Conservation (phyloP, 2,113 vertebrate species). For the Dipodomys stephensi region DNA sequence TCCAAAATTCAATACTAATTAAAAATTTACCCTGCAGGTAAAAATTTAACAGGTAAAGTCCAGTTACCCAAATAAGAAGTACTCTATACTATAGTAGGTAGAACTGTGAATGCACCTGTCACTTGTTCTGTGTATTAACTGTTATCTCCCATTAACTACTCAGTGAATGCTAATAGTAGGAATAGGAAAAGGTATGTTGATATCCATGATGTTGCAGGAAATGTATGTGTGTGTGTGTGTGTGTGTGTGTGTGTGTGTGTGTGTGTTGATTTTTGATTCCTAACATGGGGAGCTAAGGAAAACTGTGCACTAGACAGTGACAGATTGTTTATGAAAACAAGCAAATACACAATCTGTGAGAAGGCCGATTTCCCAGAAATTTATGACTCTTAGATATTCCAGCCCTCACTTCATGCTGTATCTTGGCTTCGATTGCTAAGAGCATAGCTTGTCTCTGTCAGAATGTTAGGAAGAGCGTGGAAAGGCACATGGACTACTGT, state of each 20-base stretch:
- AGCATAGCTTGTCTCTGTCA: background rate
- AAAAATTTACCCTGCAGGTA: background rate
- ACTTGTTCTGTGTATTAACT: conserved; percentile 36
- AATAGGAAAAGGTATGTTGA: conserved; percentile 25
- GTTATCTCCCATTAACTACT: background rate
- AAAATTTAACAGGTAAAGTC: background rate
- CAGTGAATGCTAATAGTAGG: background rate
- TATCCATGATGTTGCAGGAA: conserved; percentile 49
- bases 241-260: too few relatives aligned
- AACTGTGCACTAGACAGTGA: background rate
- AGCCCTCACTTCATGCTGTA: background rate
- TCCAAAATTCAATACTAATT: conserved; percentile 39
- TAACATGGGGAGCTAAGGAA: background rate
- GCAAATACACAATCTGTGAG: background rate
- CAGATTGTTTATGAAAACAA: background rate
- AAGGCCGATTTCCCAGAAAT: background rate
- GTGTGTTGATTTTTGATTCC: background rate
- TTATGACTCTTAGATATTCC: background rate
- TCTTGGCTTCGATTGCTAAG: background rate
- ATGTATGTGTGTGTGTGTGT: background rate
- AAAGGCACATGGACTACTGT: background rate
- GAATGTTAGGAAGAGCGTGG: background rate
- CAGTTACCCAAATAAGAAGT: background rate
- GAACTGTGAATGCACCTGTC: background rate
- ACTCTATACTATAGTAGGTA: background rate